These are phyloP conservation scores for Phortica okadai DNA, from an alignment of 2,888 invertebrate genomes.

Conservation along the genomic window DNA sequence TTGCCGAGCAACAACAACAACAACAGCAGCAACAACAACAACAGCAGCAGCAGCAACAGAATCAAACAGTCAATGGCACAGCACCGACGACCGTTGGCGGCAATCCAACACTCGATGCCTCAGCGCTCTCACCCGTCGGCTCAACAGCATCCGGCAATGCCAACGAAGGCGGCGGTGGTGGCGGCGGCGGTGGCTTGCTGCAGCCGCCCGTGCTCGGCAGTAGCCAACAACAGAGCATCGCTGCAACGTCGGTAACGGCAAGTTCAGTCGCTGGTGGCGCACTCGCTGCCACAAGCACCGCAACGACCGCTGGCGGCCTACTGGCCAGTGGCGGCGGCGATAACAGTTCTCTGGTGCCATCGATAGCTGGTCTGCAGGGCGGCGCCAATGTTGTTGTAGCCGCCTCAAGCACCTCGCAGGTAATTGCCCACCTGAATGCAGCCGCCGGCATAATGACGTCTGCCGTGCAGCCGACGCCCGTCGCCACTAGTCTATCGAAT, in stretches of 20 bases:
- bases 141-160: slow-evolving; percentile 40
- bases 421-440: slow-evolving; percentile 73
- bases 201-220: slow-evolving; percentile 56
- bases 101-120: slow-evolving; percentile 10
- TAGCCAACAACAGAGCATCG: slow-evolving; percentile 58
- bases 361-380: slow-evolving; percentile 59
- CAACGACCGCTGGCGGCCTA: slow-evolving; percentile 48
- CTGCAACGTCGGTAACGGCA: slow-evolving; percentile 63
- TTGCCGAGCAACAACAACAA: slow-evolving; percentile 41
- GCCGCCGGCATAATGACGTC: slow-evolving; percentile 70
- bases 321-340: slow-evolving; percentile 15
- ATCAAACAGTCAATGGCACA: slow-evolving; percentile 46
- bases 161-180: slow-evolving; percentile 45
- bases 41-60: slow-evolving; percentile 48
- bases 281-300: slow-evolving; percentile 70
- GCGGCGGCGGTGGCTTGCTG: slow-evolving; percentile 51
- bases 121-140: not conserved
- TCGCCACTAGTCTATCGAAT: slow-evolving; percentile 75
- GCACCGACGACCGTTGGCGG: slow-evolving; percentile 50
- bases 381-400: slow-evolving; percentile 47
- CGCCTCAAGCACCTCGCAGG: slow-evolving; percentile 71
- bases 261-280: slow-evolving; percentile 66
- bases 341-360: slow-evolving; percentile 56
- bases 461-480: slow-evolving; percentile 76
- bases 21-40: slow-evolving; percentile 30